A percentile compares a stretch with the other conserved stretches of the same genome.
Conservation (phyloP, 1,140 invertebrate genomes). For the Lordiphosa stackelbergi region DNA sequence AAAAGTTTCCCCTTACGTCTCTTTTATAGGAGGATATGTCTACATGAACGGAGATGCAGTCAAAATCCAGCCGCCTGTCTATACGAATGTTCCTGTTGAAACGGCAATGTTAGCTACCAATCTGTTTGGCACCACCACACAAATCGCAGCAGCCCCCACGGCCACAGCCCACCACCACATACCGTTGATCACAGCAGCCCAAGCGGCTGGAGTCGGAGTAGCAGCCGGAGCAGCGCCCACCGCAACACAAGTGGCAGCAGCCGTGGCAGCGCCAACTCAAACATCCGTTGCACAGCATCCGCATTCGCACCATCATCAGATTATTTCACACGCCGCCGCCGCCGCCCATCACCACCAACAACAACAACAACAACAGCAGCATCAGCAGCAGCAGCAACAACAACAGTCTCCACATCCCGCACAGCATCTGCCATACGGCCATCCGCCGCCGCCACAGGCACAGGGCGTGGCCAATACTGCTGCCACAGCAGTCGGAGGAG, state of each 20-base stretch:
- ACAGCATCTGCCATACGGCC: conserved; percentile 57
- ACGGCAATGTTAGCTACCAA: conserved; percentile 76
- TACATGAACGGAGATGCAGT: conserved; percentile 77
- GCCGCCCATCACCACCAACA: conserved; percentile 55
- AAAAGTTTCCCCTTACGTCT: conserved; percentile 40
- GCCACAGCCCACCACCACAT: conserved; percentile 64
- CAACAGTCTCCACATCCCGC: conserved; percentile 45
- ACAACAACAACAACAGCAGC: conserved; percentile 43
- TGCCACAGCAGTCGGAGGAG: conserved; percentile 23
- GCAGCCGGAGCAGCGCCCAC: conserved; percentile 47
- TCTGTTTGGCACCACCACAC: conserved; percentile 66
- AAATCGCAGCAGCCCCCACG: conserved; percentile 63
- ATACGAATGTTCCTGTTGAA: conserved; percentile 76
- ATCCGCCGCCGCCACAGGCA: conserved; percentile 41
- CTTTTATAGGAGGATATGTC: conserved; percentile 70
- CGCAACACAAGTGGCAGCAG: conserved; percentile 46
- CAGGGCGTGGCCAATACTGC: conserved; percentile 27
- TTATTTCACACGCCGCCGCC: conserved; percentile 52
- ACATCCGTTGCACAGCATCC: conserved; percentile 32
- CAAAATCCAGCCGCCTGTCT: conserved; percentile 70
- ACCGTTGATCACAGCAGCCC: conserved; percentile 70
- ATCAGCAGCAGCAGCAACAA: conserved; percentile 43
- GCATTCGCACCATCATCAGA: conserved; percentile 48
- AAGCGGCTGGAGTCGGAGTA: conserved; percentile 48
- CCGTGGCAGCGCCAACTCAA: conserved; percentile 35